phyloP scores from a whole-genome alignment of 2,113 vertebrate species.

The Struthio camelus region DNA sequence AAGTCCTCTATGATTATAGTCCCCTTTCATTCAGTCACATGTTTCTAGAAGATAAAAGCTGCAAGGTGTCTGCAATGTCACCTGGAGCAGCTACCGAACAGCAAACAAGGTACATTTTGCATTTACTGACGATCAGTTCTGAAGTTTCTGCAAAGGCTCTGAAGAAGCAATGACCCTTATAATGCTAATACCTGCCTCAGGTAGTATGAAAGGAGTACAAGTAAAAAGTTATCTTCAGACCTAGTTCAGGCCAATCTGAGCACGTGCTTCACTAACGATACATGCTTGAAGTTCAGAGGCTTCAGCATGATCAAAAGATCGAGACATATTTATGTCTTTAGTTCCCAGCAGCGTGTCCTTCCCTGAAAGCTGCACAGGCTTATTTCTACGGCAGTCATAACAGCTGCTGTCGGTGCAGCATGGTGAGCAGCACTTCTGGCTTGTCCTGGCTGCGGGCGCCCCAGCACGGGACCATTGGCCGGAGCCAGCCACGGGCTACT shows the following conservation, averaged over 20 bases:
- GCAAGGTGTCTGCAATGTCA: not conserved
- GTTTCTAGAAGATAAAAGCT: not conserved
- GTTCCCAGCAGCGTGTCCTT: too few species aligned
- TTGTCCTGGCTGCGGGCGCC: not conserved
- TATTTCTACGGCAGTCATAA: too few species aligned
- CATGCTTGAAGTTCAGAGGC: not conserved
- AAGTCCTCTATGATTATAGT: rapidly evolving
- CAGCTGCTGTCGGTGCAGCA: rapidly evolving
- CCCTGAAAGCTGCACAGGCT: not conserved
- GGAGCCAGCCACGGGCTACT: too few species aligned
- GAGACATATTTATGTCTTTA: not conserved
- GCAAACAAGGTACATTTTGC: rapidly evolving
- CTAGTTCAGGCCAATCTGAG: rapidly evolving
- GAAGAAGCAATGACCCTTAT: not conserved
- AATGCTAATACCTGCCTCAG: not conserved
- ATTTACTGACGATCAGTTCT: too few species aligned
- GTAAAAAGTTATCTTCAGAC: not conserved
- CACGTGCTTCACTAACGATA: not conserved
- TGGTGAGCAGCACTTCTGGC: too few species aligned
- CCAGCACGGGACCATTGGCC: too few species aligned
- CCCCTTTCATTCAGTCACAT: not conserved
- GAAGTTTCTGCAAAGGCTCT: not conserved
- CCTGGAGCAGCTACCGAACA: rapidly evolving
- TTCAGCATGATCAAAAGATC: rapidly evolving
- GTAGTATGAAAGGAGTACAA: not conserved